Conservation (phyloP, 2,888 invertebrate genomes). For the Amblyteles armatorius region DNA sequence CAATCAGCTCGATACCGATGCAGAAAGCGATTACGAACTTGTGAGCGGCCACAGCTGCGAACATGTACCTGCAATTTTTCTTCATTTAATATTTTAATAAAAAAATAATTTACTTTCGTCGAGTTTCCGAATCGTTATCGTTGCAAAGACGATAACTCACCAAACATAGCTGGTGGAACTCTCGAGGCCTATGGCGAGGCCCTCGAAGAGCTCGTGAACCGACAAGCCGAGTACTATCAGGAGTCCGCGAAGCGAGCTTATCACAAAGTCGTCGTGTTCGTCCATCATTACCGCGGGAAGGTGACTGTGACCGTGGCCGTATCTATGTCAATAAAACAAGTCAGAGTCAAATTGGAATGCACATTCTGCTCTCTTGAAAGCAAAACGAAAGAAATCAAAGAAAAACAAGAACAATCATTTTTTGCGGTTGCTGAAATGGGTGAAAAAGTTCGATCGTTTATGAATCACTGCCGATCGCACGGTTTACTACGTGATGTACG, state of each 20-base stretch:
- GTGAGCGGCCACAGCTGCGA: constrained; percentile 93
- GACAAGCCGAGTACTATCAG: constrained; percentile 93
- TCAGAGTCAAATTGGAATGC: constrained; percentile 13
- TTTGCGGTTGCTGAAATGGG: background rate
- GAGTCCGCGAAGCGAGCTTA: constrained; percentile 88
- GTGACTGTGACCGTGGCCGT: constrained; percentile 78
- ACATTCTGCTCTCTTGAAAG: constrained; percentile 35
- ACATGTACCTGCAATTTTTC: constrained; percentile 88
- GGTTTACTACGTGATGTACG: background rate
- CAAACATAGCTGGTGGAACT: constrained; percentile 84
- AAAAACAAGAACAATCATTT: background rate
- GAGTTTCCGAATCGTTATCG: background rate
- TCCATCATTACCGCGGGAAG: constrained; percentile 76
- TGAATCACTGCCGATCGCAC: constrained; percentile 3
- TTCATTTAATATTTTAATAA: background rate
- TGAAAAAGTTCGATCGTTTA: constrained; percentile 22
- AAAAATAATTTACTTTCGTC: constrained; percentile 10
- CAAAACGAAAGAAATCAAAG: constrained; percentile 6
- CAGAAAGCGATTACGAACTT: constrained; percentile 95
- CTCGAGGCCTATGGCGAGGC: constrained; percentile 86
- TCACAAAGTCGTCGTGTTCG: constrained; percentile 76
- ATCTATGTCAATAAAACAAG: constrained; percentile 53
- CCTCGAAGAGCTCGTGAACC: constrained; percentile 95
- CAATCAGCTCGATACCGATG: constrained; percentile 93
- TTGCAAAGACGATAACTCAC: constrained; percentile 72